These are phyloP conservation scores for Sinonovacula constricta DNA, from an alignment of 1,140 invertebrate species.

Conservation along the genomic window DNA sequence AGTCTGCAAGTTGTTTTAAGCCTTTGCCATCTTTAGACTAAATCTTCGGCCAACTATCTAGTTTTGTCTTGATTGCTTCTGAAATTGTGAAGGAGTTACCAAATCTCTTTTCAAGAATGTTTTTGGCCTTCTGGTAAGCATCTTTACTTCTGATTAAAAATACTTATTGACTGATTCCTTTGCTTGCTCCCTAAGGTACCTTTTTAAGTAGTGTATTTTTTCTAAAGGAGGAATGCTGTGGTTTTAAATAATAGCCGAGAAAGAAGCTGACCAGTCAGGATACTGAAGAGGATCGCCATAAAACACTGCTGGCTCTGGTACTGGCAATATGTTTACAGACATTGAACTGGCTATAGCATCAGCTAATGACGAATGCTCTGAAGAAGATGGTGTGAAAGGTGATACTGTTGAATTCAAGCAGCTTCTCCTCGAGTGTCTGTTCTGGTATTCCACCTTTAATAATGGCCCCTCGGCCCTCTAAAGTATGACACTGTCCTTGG, in stretches of 20 bases:
- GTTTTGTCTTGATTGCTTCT: slow-evolving; percentile 45
- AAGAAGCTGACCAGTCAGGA: slow-evolving; percentile 80
- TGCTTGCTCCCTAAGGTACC: slow-evolving; percentile 56
- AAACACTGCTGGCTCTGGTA: slow-evolving; percentile 51
- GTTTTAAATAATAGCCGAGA: slow-evolving; percentile 90
- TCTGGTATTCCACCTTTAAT: neutral
- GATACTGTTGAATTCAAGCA: neutral
- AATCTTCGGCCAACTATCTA: slow-evolving; percentile 57
- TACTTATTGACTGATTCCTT: slow-evolving; percentile 43
- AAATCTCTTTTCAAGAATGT: slow-evolving; percentile 47
- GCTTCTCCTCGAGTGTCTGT: neutral
- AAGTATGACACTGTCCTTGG: too few species aligned
- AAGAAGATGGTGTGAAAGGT: neutral
- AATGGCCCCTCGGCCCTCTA: neutral
- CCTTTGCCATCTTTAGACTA: slow-evolving; percentile 14
- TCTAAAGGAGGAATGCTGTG: slow-evolving; percentile 88
- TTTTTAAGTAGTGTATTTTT: slow-evolving; percentile 68
- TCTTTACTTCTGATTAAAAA: slow-evolving; percentile 42
- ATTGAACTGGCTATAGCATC: slow-evolving; percentile 38
- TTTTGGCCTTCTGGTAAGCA: slow-evolving; percentile 49
- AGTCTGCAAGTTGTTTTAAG: slow-evolving; percentile 52
- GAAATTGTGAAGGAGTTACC: slow-evolving; percentile 51
- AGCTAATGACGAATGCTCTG: neutral
- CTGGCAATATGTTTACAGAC: slow-evolving; percentile 39
- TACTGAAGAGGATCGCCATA: slow-evolving; percentile 53